These are phyloP conservation scores for Tanypteryx hageni DNA, from an alignment of 2,888 invertebrate species.

Conservation along the genomic window DNA sequence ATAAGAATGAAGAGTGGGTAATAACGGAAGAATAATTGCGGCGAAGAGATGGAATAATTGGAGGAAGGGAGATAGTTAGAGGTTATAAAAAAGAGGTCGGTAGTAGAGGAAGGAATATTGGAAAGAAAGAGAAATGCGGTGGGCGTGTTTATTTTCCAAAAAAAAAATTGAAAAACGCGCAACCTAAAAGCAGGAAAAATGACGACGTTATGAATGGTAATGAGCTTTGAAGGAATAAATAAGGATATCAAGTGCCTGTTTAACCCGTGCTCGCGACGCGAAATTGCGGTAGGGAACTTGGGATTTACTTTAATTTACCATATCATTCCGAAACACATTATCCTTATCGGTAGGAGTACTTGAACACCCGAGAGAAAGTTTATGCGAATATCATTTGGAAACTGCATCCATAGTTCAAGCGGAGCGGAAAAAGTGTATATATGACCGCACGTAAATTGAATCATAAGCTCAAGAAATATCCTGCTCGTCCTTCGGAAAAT, in stretches of 20 bases:
- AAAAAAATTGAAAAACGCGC: slow-evolving; percentile 54
- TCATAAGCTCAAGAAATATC: slow-evolving; percentile 43
- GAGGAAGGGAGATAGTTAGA: neutral
- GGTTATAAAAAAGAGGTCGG: slow-evolving; percentile 26
- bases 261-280: slow-evolving; percentile 46
- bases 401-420: slow-evolving; percentile 37
- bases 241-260: slow-evolving; percentile 55
- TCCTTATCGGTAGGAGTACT: slow-evolving; percentile 50
- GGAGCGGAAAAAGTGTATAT: neutral
- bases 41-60: slow-evolving; percentile 24
- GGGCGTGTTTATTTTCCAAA: slow-evolving; percentile 41
- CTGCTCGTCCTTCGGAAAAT: neutral
- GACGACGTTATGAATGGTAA: slow-evolving; percentile 52
- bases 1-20: slow-evolving; percentile 40
- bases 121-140: slow-evolving; percentile 6
- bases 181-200: slow-evolving; percentile 45
- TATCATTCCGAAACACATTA: slow-evolving; percentile 61
- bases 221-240: slow-evolving; percentile 64
- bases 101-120: neutral
- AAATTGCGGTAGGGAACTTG: slow-evolving; percentile 39
- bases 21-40: slow-evolving; percentile 57
- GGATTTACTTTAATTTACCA: slow-evolving; percentile 56
- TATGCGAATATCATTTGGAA: slow-evolving; percentile 50
- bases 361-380: slow-evolving; percentile 60
- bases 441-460: neutral